Evolutionary conservation across 1,140 invertebrate genomes (phyloP).

Genomic region (Gonioctena quinquepunctata): DNA sequence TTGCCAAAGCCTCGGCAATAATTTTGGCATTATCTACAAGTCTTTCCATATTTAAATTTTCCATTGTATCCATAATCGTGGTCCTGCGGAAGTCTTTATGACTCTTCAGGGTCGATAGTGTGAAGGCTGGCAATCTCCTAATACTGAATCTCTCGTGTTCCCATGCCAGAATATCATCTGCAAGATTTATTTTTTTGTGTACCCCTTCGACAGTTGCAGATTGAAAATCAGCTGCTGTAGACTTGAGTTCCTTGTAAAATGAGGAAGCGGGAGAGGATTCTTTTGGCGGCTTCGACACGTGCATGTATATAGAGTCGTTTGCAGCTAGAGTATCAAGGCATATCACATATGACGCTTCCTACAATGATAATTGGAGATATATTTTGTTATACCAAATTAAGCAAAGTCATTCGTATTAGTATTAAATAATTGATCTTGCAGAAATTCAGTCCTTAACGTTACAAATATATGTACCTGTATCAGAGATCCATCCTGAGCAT

Average conservation of each 20-base stretch:
- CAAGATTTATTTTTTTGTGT: conserved; percentile 98
- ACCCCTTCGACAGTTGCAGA: conserved; percentile 72
- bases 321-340: conserved; percentile 87
- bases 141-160: conserved; percentile 97
- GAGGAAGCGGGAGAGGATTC: conserved; percentile 75
- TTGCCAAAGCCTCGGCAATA: conserved; percentile 81
- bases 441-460: no score
- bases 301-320: conserved; percentile 75
- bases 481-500: conserved; percentile 71
- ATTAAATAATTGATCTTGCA: no score
- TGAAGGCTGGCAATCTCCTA: conserved; percentile 60
- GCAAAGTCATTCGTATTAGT: no score
- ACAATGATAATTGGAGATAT: conserved; percentile 43
- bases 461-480: conserved; percentile 77
- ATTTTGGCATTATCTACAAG: conserved; percentile 74
- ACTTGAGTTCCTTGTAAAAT: conserved; percentile 73
- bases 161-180: conserved; percentile 87
- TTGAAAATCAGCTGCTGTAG: conserved; percentile 60
- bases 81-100: conserved; percentile 63
- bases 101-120: conserved; percentile 60
- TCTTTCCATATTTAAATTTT: conserved; percentile 63
- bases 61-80: conserved; percentile 67
- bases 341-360: conserved; percentile 87
- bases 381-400: no score
- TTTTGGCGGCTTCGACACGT: conserved; percentile 95